phyloP scores from a whole-genome alignment of 2,113 vertebrate genomes.

The Peucedramus taeniatus region DNA sequence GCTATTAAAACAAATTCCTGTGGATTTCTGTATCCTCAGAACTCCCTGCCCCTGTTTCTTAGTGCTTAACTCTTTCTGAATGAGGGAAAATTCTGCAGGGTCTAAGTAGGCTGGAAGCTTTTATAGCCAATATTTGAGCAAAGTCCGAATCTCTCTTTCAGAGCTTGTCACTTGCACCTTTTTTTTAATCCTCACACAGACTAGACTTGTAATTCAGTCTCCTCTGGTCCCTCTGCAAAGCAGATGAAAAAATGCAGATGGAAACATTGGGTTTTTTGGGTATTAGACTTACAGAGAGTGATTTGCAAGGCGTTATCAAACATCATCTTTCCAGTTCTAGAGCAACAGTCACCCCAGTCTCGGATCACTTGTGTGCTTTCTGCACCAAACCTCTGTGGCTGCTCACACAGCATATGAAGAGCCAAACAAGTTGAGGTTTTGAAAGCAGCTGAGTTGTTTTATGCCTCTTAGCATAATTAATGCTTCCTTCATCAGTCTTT shows the following conservation, averaged over 20 bases:
- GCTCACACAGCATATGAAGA: background rate
- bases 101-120: background rate
- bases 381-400: background rate
- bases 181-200: background rate
- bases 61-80: background rate
- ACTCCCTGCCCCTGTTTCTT: background rate
- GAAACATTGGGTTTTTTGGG: background rate
- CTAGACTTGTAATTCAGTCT: background rate
- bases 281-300: background rate
- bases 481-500: background rate
- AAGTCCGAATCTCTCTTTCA: background rate
- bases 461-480: background rate
- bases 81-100: background rate
- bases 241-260: background rate
- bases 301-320: background rate
- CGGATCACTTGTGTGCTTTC: background rate
- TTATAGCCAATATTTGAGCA: background rate
- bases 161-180: constrained; percentile 1
- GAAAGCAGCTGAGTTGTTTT: background rate
- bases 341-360: background rate
- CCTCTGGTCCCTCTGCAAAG: background rate
- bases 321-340: background rate
- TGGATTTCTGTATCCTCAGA: background rate
- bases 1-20: constrained; percentile 37
- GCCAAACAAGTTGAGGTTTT: background rate